Percentiles rank a stretch among this genome's conserved stretches.
phyloP scores from a whole-genome alignment of 35 echinoderm and acorn worm genomes.

The Stichopus chloronotus region DNA sequence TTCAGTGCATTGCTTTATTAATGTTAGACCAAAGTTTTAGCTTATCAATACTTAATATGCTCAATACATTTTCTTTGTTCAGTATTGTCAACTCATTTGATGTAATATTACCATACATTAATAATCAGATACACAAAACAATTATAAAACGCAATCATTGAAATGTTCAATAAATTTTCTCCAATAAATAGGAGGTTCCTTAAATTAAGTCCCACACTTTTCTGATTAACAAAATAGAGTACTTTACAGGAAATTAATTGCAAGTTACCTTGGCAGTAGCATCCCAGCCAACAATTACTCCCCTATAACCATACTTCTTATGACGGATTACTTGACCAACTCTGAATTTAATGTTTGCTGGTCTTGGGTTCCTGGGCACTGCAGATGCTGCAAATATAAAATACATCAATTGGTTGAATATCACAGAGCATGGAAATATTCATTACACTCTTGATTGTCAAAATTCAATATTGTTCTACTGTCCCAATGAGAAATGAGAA shows the following conservation, averaged over 20 bases:
- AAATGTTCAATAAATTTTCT: too few species aligned
- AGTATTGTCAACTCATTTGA: too few species aligned
- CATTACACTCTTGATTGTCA: neutral
- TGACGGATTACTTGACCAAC: constrained; percentile 93
- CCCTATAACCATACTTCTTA: constrained; percentile 87
- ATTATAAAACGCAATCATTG: too few species aligned
- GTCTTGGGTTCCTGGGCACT: constrained; percentile 80
- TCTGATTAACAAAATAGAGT: too few species aligned
- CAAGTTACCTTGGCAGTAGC: constrained; percentile 78
- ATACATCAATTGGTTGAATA: neutral
- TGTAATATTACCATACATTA: too few species aligned
- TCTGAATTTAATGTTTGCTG: constrained; percentile 76
- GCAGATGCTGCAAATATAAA: constrained; percentile 70
- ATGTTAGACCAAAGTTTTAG: too few species aligned
- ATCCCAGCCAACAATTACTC: constrained; percentile 98
- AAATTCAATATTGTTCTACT: neutral
- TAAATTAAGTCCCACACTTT: too few species aligned
- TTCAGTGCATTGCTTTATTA: too few species aligned
- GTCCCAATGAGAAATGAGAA: neutral
- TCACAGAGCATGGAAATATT: neutral
- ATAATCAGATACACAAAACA: too few species aligned
- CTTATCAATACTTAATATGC: too few species aligned
- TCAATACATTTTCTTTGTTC: too few species aligned
- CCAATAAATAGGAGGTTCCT: too few species aligned
- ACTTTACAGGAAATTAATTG: neutral